These are phyloP conservation scores for Oscarella lobularis DNA, from an alignment of 37 sponge, comb jelly and placozoan genomes.

Conservation along the genomic window DNA sequence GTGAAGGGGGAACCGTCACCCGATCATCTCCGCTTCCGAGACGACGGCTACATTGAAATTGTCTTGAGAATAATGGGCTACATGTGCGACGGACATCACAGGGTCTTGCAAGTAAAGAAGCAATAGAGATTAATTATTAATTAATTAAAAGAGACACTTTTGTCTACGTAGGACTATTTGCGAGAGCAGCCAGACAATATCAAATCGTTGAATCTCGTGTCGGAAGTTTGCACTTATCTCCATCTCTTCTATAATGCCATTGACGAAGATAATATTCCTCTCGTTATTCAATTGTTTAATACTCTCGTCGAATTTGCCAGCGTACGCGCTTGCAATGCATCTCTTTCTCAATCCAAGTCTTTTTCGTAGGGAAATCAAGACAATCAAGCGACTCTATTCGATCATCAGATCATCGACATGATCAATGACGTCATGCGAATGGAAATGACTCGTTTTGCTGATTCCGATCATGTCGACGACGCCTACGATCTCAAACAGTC, in stretches of 20 bases:
- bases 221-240: slow-evolving; percentile 24
- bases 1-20: not conserved
- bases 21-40: slow-evolving; percentile 13
- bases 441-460: too few relatives aligned
- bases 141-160: not conserved
- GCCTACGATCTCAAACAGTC: slow-evolving; percentile 15
- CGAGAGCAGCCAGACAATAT: slow-evolving; percentile 66
- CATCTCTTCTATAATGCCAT: slow-evolving; percentile 27
- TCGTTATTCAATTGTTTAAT: slow-evolving; percentile 25
- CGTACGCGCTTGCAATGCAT: slow-evolving; percentile 11
- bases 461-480: not conserved
- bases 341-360: not conserved
- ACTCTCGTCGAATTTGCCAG: slow-evolving; percentile 34
- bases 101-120: slow-evolving; percentile 28
- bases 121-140: not conserved
- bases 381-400: slow-evolving; percentile 48
- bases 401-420: slow-evolving; percentile 36
- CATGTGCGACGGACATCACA: slow-evolving; percentile 66
- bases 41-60: slow-evolving; percentile 24
- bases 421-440: slow-evolving; percentile 29
- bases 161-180: slow-evolving; percentile 14
- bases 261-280: slow-evolving; percentile 31
- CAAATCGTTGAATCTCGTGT: slow-evolving; percentile 38
- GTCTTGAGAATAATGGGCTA: slow-evolving; percentile 45
- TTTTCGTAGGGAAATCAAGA: slow-evolving; percentile 32